phyloP scores from a whole-genome alignment of 2,113 vertebrate genomes.

The Rhagologus leucostigma region DNA sequence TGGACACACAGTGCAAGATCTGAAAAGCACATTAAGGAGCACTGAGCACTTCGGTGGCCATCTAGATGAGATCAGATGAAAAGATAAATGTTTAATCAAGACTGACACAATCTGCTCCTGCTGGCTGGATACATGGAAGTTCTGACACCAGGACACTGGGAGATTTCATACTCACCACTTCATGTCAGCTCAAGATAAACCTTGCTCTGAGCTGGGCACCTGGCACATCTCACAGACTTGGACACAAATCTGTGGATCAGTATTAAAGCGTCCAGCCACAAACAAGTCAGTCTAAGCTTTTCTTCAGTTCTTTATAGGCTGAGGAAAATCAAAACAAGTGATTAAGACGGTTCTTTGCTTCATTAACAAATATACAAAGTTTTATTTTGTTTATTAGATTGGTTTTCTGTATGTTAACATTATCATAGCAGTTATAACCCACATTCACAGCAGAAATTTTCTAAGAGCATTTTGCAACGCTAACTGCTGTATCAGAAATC shows the following conservation, averaged over 20 bases:
- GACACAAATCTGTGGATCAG: not conserved
- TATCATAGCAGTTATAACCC: conserved; percentile 1
- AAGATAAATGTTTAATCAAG: not conserved
- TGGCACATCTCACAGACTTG: not conserved
- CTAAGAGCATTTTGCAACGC: conserved; percentile 1
- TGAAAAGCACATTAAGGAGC: not conserved
- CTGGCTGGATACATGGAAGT: not conserved
- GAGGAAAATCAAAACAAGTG: conserved; percentile 8
- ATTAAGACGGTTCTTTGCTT: conserved; percentile 45
- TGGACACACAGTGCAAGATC: not conserved
- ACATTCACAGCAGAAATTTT: conserved; percentile 38
- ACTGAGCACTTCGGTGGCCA: not conserved
- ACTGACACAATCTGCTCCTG: not conserved
- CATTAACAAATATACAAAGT: conserved; percentile 54
- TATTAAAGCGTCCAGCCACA: not conserved
- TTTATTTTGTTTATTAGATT: conserved; percentile 55
- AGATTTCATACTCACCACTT: not conserved
- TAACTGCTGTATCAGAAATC: conserved; percentile 8
- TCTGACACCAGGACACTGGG: not conserved
- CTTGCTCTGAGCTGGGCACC: not conserved
- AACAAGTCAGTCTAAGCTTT: not conserved
- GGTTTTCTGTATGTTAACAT: conserved; percentile 38
- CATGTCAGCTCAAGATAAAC: not conserved
- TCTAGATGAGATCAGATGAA: not conserved
- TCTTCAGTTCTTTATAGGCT: not conserved